phyloP scores from a whole-genome alignment of 2,888 invertebrate species.

The Podotricha telesiphe region DNA sequence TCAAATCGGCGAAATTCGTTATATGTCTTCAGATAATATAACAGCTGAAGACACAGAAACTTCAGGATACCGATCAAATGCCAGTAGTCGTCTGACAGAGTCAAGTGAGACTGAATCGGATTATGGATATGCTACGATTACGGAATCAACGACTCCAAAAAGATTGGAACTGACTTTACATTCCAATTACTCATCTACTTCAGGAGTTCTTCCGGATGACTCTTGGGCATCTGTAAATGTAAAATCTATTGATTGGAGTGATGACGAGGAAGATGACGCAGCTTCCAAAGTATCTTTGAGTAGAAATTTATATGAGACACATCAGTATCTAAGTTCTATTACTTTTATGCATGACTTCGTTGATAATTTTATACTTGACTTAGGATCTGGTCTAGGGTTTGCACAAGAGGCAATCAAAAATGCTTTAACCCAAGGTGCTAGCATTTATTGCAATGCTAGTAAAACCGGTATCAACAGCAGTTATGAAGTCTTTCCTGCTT shows the following conservation, averaged over 20 bases:
- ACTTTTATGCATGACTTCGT: conserved; percentile 88
- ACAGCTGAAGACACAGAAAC: conserved; percentile 75
- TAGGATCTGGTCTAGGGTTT: conserved; percentile 85
- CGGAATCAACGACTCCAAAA: conserved; percentile 83
- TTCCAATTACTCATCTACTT: conserved; percentile 66
- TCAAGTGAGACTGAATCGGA: conserved; percentile 84
- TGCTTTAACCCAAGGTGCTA: conserved; percentile 86
- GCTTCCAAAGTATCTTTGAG: conserved; percentile 60
- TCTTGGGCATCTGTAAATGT: conserved; percentile 77
- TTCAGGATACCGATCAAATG: conserved; percentile 83
- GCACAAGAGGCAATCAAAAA: conserved; percentile 77
- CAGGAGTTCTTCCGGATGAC: conserved; percentile 79
- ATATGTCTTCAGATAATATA: conserved; percentile 52
- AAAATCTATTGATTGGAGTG: conserved; percentile 69
- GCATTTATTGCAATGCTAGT: conserved; percentile 84
- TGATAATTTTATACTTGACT: conserved; percentile 84
- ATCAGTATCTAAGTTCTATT: conserved; percentile 85
- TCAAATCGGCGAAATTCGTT: conserved; percentile 44
- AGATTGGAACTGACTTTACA: conserved; percentile 74
- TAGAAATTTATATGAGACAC: conserved; percentile 71
- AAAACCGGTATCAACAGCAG: conserved; percentile 71
- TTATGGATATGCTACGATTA: conserved; percentile 85
- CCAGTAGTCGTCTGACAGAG: conserved; percentile 72
- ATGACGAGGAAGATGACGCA: conserved; percentile 66
- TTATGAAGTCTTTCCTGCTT: conserved; percentile 88